phyloP scores from a whole-genome alignment of 1,140 invertebrate species.

The Glomeris maerens region DNA sequence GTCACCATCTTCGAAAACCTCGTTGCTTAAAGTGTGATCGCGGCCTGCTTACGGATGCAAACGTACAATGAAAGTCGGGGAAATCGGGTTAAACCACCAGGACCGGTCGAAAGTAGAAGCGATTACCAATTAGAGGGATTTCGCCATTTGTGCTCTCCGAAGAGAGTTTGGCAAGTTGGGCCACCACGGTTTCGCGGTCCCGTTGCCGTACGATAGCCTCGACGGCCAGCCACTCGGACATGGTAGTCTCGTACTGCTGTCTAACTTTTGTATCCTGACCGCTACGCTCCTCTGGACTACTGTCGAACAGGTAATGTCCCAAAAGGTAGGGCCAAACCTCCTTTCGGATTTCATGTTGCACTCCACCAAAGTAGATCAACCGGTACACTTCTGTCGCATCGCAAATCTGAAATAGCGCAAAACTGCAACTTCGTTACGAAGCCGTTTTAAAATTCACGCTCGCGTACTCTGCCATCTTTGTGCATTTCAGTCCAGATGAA shows the following conservation, averaged over 20 bases:
- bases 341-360: constrained; percentile 58
- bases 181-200: constrained; percentile 53
- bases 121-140: constrained; percentile 31
- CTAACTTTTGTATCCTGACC: constrained; percentile 50
- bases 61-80: too few species aligned
- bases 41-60: constrained; percentile 16
- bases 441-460: too few species aligned
- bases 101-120: too few species aligned
- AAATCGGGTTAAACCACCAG: too few species aligned
- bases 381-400: constrained; percentile 52
- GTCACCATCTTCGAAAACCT: constrained; percentile 36
- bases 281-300: constrained; percentile 48
- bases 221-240: constrained; percentile 87
- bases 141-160: constrained; percentile 37
- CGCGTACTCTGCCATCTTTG: constrained; percentile 5
- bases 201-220: constrained; percentile 77
- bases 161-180: constrained; percentile 42
- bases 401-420: not conserved
- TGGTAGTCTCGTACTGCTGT: constrained; percentile 67
- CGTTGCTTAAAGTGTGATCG: constrained; percentile 35
- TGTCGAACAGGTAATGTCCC: constrained; percentile 69
- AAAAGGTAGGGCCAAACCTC: constrained; percentile 84
- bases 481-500: constrained; percentile 44
- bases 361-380: constrained; percentile 72
- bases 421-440: too few species aligned